Evolutionary conservation across 2,888 invertebrate species (phyloP), one percentile per base, ranked within the genome.

Genomic region (Drosophila meridiana): DNA sequence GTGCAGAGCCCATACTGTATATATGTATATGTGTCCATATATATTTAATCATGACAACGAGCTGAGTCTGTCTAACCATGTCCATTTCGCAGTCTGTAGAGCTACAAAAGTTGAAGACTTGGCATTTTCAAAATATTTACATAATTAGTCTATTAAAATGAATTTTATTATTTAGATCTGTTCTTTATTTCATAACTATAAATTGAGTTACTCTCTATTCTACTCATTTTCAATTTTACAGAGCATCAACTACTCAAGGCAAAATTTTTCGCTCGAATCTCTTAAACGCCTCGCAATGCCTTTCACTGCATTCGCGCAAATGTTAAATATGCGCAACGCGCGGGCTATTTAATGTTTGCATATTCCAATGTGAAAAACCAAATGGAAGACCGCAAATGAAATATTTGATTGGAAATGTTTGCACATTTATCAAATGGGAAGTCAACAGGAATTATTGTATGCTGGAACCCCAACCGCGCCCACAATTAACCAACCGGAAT

Each of bases 291-390:
- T 57, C n/a, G 20, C 43, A 57, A 20, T 58, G 40, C 50, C 32
- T 20, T 34, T 52, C 34, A 11, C n/a, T n/a, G 9, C 9, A 50
- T 50, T 32, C 5, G 32, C 32, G n/a, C 32, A 20, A 32, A 9
- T 63, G 66, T 38, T 57, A 53, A 55, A 63, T 56, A 65, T 57
- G 61, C 68, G 64, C 70, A 59, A 14, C 53, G 64, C 53, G 64
- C 70, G 56, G 11, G 53, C 61, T 61, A 57, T 71, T 64, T 11
- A 42, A 42, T 13, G 57, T 56, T 69, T 69, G 61, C 68, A 48
- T 53, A 52, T 65, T 48, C 36, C 36, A 47, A 53, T 26, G 32
- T 30, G 11, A 13, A 57, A 68, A 66, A 40, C 50, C 48, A 62
- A 57, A 43, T 32, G 34, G 30, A 60, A 26, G 42, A 47, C 61